Percentiles rank a stretch among this genome's conserved stretches.
These are phyloP conservation scores for Gila orcuttii DNA, from an alignment of 2,113 vertebrate species.

Conservation along the genomic window DNA sequence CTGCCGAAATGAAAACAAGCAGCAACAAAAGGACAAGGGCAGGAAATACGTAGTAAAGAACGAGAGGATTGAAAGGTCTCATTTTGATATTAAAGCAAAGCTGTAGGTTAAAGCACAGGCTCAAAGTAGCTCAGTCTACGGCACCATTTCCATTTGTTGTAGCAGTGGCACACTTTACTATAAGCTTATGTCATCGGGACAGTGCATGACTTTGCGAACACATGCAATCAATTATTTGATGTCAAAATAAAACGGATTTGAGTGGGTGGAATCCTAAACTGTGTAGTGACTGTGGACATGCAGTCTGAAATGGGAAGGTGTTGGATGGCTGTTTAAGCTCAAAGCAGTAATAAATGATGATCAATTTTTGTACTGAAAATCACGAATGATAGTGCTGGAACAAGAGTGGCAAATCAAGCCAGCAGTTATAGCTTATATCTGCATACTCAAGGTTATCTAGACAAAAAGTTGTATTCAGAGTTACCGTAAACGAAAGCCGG, in stretches of 20 bases:
- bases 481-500: neutral
- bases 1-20: constrained; percentile 41
- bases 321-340: neutral
- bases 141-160: neutral
- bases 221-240: constrained; percentile 1
- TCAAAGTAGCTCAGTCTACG: constrained; percentile 5
- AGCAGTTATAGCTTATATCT: neutral
- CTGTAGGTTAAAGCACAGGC: neutral
- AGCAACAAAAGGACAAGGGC: constrained; percentile 23
- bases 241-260: neutral
- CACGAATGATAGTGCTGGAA: neutral
- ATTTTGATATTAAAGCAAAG: constrained; percentile 17
- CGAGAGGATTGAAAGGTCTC: neutral
- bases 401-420: neutral
- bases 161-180: neutral
- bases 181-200: neutral
- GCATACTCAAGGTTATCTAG: neutral
- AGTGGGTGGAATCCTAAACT: neutral
- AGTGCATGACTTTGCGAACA: neutral
- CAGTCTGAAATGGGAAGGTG: neutral
- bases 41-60: neutral
- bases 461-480: neutral
- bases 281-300: neutral
- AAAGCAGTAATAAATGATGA: neutral
- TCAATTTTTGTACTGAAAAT: constrained; percentile 11